A percentile compares a stretch with the other conserved stretches of the same genome.
phyloP scores from a whole-genome alignment of 2,113 vertebrate species.

The Mesoclemmys tuberculata region DNA sequence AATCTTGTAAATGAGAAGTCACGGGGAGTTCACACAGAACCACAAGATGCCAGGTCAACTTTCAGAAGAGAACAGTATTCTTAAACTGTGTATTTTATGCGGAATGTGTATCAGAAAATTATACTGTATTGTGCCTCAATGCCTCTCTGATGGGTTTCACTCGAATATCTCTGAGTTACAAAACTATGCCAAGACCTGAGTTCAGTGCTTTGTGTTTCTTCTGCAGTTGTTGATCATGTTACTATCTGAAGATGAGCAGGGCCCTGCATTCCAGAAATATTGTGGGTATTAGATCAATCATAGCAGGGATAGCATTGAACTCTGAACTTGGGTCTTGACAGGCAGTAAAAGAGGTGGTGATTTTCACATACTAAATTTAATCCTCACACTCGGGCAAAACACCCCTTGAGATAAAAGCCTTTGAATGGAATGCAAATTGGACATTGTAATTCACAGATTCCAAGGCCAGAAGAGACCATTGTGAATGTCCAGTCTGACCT shows the following conservation, averaged over 20 bases:
- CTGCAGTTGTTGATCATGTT: neutral
- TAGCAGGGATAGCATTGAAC: neutral
- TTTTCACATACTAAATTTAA: neutral
- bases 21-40: neutral
- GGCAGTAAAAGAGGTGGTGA: neutral
- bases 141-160: neutral
- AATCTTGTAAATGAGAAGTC: neutral
- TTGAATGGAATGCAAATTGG: neutral
- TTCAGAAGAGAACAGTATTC: neutral
- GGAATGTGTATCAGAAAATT: neutral
- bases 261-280: neutral
- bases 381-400: neutral
- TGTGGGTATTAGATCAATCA: neutral
- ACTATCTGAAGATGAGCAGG: neutral
- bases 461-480: neutral
- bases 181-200: neutral
- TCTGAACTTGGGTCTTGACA: neutral
- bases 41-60: neutral
- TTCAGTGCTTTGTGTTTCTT: neutral
- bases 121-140: neutral
- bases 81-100: neutral
- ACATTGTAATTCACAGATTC: neutral
- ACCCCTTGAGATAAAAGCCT: neutral
- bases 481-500: neutral
- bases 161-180: neutral